Base-by-base conservation (phyloP, 92 coral and sea anemone species). In the Paramuricea clavata region DNA sequence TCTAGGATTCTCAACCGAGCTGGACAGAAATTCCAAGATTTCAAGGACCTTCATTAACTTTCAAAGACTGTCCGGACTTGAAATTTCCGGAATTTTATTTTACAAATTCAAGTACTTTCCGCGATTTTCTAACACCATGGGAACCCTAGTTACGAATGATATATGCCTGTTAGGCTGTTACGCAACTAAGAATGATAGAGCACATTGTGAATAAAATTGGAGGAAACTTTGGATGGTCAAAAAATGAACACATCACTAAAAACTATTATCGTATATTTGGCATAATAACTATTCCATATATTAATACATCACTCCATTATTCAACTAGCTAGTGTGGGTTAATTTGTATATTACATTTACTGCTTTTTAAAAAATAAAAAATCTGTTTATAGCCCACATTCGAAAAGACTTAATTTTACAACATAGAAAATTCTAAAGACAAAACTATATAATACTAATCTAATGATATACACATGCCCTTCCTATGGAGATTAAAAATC, bases 251-350 rank as follows among this genome's bases (percentile, higher is more conserved):
- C 52, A 19, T 8, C 50, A 36, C 30, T 41, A 23, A 72, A 39
- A 72, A n/a, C 10, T 12, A 34, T 72, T 72, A n/a, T n/a, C 9
- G 30, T n/a, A 12, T 41, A 39, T 76, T 32, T 76, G 68, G 68
- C 47, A 76, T 36, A 54, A 25, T 7, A 42, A 44, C 79, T 59
- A 6, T 3, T 76, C 67, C 42, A 76, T 76, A 76, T 50, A 76
- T 76, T 76, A 76, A 50, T 49, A 76, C 68, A 76, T 49, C 52
- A 76, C 32, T 56, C 26, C 64, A 5, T 76, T 23, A 76, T 54
- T 25, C 30, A 8, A 25, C 82, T 49, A 11, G 68, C 79, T 21
- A 54, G 16, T 41, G 82, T 10, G 43, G 68, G 43, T 21, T 49
- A 49, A 5, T 76, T 32, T 54, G 64, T 76, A 49, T 76, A 50